A percentile compares a stretch with the other conserved stretches of the same genome.
Conservation (phyloP, 2,888 invertebrate species). For the Chrysomela aeneicollis region DNA sequence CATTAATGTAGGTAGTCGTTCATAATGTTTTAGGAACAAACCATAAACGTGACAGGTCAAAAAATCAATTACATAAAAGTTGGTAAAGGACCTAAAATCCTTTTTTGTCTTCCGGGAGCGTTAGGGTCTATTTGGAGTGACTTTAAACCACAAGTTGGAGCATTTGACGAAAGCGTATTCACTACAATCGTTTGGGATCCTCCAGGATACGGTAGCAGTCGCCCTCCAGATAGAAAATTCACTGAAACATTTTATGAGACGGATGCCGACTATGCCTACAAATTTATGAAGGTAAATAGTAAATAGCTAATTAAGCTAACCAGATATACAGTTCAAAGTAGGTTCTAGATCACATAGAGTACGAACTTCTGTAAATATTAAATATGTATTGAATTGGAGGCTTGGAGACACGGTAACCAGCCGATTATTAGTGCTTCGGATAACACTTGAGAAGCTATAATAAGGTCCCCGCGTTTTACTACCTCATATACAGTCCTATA, state of each 20-base stretch:
- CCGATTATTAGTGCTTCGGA: no score
- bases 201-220: slow-evolving; percentile 85
- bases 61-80: slow-evolving; percentile 70
- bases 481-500: no score
- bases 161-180: slow-evolving; percentile 69
- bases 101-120: slow-evolving; percentile 82
- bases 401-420: no score
- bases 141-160: slow-evolving; percentile 79
- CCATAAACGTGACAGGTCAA: slow-evolving; percentile 68
- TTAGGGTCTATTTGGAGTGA: slow-evolving; percentile 84
- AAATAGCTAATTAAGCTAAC: no score
- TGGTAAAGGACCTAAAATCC: slow-evolving; percentile 67
- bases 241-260: slow-evolving; percentile 73
- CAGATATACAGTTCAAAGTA: no score
- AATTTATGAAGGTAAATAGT: slow-evolving; percentile 78
- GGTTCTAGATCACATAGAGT: no score
- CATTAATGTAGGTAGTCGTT: slow-evolving; percentile 22
- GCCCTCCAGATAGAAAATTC: slow-evolving; percentile 80
- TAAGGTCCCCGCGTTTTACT: no score
- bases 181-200: slow-evolving; percentile 83
- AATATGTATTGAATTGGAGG: no score
- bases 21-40: slow-evolving; percentile 65
- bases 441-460: no score
- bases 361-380: no score
- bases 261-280: slow-evolving; percentile 76